Percentiles rank a stretch among this genome's conserved stretches.
Conservation (phyloP, 2,797 vertebrate genomes). For the Lepidocolaptes lacrymiger region DNA sequence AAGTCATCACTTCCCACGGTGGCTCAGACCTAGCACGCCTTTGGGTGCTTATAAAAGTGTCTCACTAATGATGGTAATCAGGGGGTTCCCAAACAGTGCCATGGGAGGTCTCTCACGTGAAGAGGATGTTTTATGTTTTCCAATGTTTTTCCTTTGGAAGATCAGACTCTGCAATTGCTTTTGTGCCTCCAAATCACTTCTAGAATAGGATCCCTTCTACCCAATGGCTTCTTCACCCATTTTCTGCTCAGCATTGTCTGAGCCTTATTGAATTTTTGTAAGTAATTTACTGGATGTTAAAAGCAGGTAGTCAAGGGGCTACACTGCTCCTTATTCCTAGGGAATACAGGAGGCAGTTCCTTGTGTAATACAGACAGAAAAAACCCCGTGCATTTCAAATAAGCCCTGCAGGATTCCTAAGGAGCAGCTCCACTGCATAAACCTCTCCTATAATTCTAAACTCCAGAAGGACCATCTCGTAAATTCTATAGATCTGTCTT, state of each 20-base stretch:
- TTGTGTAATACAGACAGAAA: not conserved
- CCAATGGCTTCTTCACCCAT: not conserved
- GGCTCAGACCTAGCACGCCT: slow-evolving; percentile 17
- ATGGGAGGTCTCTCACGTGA: not conserved
- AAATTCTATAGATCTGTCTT: not conserved
- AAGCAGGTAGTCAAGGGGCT: not conserved
- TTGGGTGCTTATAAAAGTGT: slow-evolving; percentile 24
- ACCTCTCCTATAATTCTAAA: not conserved
- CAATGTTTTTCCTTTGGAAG: not conserved
- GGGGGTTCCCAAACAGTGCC: not conserved
- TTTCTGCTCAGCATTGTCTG: not conserved
- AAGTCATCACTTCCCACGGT: slow-evolving; percentile 52
- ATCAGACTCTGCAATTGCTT: not conserved
- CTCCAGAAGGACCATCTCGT: not conserved
- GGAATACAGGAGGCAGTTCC: not conserved
- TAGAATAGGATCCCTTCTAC: not conserved
- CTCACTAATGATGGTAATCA: not conserved
- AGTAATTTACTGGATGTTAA: not conserved
- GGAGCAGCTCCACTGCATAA: not conserved
- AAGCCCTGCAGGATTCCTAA: not conserved
- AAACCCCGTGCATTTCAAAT: not conserved
- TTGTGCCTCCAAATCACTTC: not conserved
- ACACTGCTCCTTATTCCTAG: not conserved
- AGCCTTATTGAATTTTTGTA: not conserved
- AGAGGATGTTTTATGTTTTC: not conserved